Percentiles rank a stretch among this genome's conserved stretches.
Evolutionary conservation across 2,113 vertebrate species (phyloP).

Genomic region (Vireo altiloquus): DNA sequence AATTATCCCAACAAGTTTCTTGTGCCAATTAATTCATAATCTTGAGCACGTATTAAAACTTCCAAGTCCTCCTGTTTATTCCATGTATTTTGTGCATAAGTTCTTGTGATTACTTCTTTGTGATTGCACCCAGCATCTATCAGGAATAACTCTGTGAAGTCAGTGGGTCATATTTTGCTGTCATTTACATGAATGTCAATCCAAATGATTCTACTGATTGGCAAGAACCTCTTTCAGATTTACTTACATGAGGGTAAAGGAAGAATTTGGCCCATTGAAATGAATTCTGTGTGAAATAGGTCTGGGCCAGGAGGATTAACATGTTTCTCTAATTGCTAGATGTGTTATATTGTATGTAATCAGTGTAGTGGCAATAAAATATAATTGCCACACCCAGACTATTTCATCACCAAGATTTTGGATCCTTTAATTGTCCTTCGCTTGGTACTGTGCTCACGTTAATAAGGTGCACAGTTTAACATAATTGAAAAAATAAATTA

Average conservation of each 20-base stretch:
- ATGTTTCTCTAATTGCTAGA: constrained; percentile 54
- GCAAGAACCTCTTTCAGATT: background rate
- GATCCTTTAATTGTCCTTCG: constrained; percentile 12
- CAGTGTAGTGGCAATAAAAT: constrained; percentile 44
- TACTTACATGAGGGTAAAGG: background rate
- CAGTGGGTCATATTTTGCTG: background rate
- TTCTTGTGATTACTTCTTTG: constrained; percentile 5
- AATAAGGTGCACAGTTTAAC: constrained; percentile 10
- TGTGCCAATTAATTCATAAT: constrained; percentile 38
- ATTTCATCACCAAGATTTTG: constrained; percentile 12
- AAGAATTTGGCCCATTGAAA: constrained; percentile 12
- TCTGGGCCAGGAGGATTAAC: constrained; percentile 21
- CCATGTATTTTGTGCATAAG: constrained; percentile 26
- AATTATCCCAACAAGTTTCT: constrained; percentile 31
- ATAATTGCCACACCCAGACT: constrained; percentile 2
- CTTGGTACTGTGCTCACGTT: background rate
- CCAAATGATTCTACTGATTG: background rate
- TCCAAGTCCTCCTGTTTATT: constrained; percentile 45
- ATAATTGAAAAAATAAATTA: background rate
- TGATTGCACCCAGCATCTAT: background rate
- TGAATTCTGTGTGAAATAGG: constrained; percentile 31
- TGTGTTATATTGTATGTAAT: constrained; percentile 38
- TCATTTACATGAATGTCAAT: background rate
- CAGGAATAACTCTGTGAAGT: constrained; percentile 8
- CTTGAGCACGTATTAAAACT: constrained; percentile 44